These are phyloP conservation scores for Drosophila stalkeri DNA, from an alignment of 2,888 invertebrate genomes.

Conservation along the genomic window DNA sequence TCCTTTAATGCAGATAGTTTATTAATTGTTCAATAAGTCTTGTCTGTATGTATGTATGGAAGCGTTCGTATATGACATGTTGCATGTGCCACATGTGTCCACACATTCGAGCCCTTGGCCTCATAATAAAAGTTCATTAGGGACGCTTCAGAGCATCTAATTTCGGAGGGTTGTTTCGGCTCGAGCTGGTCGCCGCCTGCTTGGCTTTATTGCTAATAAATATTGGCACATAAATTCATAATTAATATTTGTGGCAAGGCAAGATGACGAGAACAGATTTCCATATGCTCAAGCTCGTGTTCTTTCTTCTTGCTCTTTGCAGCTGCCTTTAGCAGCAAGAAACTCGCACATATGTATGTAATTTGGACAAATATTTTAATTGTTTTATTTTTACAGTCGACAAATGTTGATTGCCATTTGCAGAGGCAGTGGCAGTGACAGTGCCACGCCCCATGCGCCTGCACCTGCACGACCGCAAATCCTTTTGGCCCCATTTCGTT, in stretches of 20 bases:
- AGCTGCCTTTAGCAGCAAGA: conserved; percentile 8
- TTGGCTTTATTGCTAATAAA: conserved; percentile 74
- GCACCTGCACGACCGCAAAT: conserved; percentile 39
- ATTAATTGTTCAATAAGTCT: conserved; percentile 3
- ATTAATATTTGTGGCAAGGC: conserved; percentile 67
- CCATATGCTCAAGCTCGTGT: not conserved
- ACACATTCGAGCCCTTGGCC: conserved; percentile 12
- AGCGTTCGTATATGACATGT: conserved; percentile 1
- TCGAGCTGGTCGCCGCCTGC: conserved; percentile 55
- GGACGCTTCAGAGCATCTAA: conserved; percentile 64
- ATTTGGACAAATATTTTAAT: conserved; percentile 77
- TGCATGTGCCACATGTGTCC: conserved; percentile 21
- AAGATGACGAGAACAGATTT: conserved; percentile 12
- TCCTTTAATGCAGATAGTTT: not conserved
- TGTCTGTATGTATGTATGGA: not conserved
- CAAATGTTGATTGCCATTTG: conserved; percentile 44
- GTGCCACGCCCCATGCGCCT: conserved; percentile 20
- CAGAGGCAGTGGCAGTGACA: not conserved
- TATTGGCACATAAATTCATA: conserved; percentile 77
- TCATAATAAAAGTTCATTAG: conserved; percentile 77
- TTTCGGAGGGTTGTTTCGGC: conserved; percentile 41
- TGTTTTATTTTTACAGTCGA: conserved; percentile 43
- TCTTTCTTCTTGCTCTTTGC: not conserved
- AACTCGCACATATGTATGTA: conserved; percentile 27
- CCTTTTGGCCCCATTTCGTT: conserved; percentile 43